Evolutionary conservation across 2,888 invertebrate genomes (phyloP), one percentile per base, ranked within the genome.

Genomic region (Agapostemon virescens): DNA sequence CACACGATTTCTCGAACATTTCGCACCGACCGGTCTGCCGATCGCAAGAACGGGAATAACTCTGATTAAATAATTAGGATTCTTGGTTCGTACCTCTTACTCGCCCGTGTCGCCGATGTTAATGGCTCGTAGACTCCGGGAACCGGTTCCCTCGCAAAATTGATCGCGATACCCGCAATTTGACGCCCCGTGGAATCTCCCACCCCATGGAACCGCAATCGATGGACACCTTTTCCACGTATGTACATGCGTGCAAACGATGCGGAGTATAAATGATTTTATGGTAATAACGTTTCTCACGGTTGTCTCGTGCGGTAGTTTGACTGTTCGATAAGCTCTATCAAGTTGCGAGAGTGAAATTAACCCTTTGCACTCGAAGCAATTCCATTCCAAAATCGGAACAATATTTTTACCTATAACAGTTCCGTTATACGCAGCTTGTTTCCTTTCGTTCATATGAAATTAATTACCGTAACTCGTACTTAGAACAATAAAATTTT

Each of bases 51-150:
- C 64, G 74, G 70, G 64, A 82, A 61, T 58, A n/a, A 40, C 36
- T 38, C 49, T 67, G 84, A 85, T 83, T 72, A 69, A 72, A 74
- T 83, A 85, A 85, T 85, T 85, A 85, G 78, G 49, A 74, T 77
- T 73, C 74, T 30, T 2, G 30, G 33, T 77, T 61, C 74, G 76
- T 82, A 70, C 63, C 66, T 58, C n/a, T 40, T 66, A 66, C 55
- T 33, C 64, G 23, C 36, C 61, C 79, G 63, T 73, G 83, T 82
- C 64, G 26, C 74, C 26, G 76, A 74, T 58, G 52, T 52, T 74
- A 69, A 75, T 71, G 69, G 42, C 72, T 23, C n/a, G 73, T 20
- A n/a, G n/a, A 23, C 42, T 13, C 36, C 36, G 55, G 33, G 66
- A 83, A 84, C 82, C 85, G 82, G 83, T 82, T 83, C 72, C 63